phyloP scores from a whole-genome alignment of 2,888 invertebrate species.

The Leistus spinibarbis region DNA sequence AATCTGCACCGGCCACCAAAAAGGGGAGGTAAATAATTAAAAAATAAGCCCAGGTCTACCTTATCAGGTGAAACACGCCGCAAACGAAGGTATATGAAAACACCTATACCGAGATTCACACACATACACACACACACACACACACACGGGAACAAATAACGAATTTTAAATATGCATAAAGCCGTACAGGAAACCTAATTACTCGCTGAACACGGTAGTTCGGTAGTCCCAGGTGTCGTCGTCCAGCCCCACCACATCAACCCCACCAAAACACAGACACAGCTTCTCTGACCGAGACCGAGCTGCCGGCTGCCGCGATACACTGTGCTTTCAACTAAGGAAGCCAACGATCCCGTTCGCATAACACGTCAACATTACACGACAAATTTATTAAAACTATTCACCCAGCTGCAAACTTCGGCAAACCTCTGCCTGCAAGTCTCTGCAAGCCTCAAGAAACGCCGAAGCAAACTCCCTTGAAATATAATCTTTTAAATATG shows the following conservation, averaged over 20 bases:
- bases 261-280: background rate
- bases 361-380: background rate
- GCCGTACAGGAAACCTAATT: constrained; percentile 17
- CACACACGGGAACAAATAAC: constrained; percentile 16
- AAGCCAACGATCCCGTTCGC: background rate
- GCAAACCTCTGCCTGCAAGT: background rate
- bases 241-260: too few species aligned
- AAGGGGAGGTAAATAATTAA: too few species aligned
- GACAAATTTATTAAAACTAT: constrained; percentile 9
- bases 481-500: background rate
- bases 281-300: too few species aligned
- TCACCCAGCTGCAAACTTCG: background rate
- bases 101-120: background rate
- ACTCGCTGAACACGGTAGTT: constrained; percentile 5
- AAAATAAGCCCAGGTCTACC: too few species aligned
- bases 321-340: background rate
- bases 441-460: too few species aligned
- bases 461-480: too few species aligned
- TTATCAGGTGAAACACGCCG: too few species aligned
- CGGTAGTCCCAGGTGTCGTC: background rate
- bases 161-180: constrained; percentile 28
- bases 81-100: background rate
- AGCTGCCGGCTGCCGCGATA: too few species aligned
- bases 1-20: too few species aligned
- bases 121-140: background rate